Evolutionary conservation across 2,888 invertebrate species (phyloP), one percentile per base, ranked within the genome.

Genomic region (Endomychus coccineus): DNA sequence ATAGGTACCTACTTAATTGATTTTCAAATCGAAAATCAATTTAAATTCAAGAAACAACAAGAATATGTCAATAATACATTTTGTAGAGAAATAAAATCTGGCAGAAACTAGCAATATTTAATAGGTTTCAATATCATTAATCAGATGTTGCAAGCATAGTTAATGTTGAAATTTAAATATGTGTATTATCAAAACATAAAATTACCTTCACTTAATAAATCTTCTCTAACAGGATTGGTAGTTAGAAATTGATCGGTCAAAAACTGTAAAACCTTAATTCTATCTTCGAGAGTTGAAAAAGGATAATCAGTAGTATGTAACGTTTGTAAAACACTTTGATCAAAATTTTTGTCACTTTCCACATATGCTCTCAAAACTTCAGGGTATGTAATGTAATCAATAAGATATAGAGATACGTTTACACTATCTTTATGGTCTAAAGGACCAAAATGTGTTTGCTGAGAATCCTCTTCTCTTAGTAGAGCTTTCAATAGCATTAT

Each of bases 361-460:
- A 96, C 79, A 68, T 90, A 96, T 30, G 83, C 75, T 46, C 89
- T 74, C 44, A 94, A 69, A 30, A 89, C 80, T 71, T 97, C 96
- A 24, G 95, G 91, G 90, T 97, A 98, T 31, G 96, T 95, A 71
- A 97, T 81, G 35, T 85, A 77, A 70, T 98, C 98, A 55, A 95
- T 79, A 56, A 95, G 78, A 70, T 86, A 95, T 36, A 96, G 71
- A 49, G 87, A 80, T 45, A 96, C 84, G 66, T 97, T 96, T 15
- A 96, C 83, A 64, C 94, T 91, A 68, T 97, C 96, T 70, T 96
- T 96, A 59, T 92, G 88, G 71, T 99, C 98, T 41, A 91, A 69
- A 5, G 96, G 94, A 27, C 95, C 95, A 69, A 94, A 97, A 66
- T 89, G 88, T 2, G 91, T 94, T 56, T 89, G 89, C 65, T 91